Evolutionary conservation across 2,888 invertebrate genomes (phyloP), one percentile per base, ranked within the genome.

Genomic region (Nasonovia ribisnigri): DNA sequence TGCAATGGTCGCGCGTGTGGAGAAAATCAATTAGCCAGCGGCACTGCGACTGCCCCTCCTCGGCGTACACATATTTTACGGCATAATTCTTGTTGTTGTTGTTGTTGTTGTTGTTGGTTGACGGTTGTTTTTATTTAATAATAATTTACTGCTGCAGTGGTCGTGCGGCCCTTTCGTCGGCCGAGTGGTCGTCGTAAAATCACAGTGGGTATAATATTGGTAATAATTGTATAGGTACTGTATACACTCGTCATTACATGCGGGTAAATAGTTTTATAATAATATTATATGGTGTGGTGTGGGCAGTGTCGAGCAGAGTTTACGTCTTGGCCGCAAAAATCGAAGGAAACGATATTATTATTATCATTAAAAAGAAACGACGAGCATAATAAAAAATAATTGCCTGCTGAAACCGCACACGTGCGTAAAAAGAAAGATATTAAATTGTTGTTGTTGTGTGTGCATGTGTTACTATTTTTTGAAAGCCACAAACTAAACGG

Each of bases 21-120:
- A 88, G 88, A 92, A 92, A 92, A 92, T 92, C 92, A 88, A 92
- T 92, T 92, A 88, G 67, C 67, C 67, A 16, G 29, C 84, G 84
- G 84, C 84, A 51, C 51, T 29, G 29, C 84, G 46, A n/a, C 43
- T 43, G 29, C 42, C 13, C 3, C 8, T 57, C 26, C 16, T n/a
- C 43, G 26, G 5, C 57, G 57, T 26, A 57, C 51, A 0, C 4
- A 1, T 24, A 24, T 57, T 88, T 42, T 13, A 42, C 29, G 3
- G 16, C 3, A 8, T 60, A 84, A 46, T 46, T 16, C 3, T 36
- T 20, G 77, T 36, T 36, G 36, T 77, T 42, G 8, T 67, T 13
- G 51, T 51, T 51, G 51, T 51, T 4, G 51, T 16, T 16, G 51
- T 51, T 46, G n/a, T n/a, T n/a, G n/a, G n/a, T n/a, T n/a, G n/a